Conservation (phyloP, 2,113 vertebrate species). For the Euleptes europaea region DNA sequence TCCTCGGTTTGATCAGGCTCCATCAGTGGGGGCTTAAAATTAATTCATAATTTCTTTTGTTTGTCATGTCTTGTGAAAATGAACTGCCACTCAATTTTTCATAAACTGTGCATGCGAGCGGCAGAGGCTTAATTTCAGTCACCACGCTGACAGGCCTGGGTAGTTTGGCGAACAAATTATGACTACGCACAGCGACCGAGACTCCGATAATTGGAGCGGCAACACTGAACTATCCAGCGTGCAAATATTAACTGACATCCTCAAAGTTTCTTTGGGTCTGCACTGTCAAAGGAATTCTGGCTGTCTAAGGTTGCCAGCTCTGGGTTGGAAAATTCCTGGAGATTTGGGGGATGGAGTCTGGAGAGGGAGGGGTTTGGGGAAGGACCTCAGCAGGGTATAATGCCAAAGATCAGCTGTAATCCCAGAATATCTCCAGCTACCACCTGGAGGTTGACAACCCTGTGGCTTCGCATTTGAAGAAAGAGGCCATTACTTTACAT, state of each 20-base stretch:
- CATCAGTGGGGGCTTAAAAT: conserved; percentile 80
- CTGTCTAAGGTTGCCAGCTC: neutral
- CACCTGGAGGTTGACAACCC: neutral
- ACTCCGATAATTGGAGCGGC: conserved; percentile 69
- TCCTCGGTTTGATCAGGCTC: conserved; percentile 79
- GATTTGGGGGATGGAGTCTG: no score
- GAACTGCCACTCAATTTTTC: conserved; percentile 83
- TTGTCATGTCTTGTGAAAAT: conserved; percentile 79
- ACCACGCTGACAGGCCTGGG: conserved; percentile 71
- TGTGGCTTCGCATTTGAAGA: conserved; percentile 21
- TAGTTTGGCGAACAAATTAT: conserved; percentile 74
- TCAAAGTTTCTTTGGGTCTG: conserved; percentile 54
- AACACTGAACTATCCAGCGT: conserved; percentile 56
- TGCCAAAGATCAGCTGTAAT: no score
- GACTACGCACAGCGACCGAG: conserved; percentile 70
- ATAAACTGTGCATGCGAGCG: conserved; percentile 66
- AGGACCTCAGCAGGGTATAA: no score
- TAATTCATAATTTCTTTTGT: conserved; percentile 82
- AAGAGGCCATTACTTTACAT: conserved; percentile 12
- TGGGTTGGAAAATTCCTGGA: no score
- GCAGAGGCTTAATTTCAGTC: conserved; percentile 76
- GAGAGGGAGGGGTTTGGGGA: no score
- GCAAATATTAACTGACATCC: conserved; percentile 59
- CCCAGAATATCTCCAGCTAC: no score
- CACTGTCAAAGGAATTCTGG: conserved; percentile 48